phyloP scores from a whole-genome alignment of 2,113 vertebrate species.

The Lontra canadensis region DNA sequence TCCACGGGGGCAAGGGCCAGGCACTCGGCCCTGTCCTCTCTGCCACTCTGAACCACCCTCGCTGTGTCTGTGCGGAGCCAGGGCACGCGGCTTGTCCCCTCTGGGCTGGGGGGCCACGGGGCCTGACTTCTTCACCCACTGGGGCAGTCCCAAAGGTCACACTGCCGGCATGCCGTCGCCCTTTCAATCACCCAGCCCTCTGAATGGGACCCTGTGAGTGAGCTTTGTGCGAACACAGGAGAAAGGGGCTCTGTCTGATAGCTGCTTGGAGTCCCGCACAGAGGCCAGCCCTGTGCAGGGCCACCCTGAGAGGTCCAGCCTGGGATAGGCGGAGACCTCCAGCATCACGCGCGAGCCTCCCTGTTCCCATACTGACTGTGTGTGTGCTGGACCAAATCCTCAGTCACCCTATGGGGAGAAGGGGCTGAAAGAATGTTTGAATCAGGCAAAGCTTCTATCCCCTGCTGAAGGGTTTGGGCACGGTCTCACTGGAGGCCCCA shows the following conservation, averaged over 20 bases:
- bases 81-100: neutral
- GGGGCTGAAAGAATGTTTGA: neutral
- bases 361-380: neutral
- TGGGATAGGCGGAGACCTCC: rapidly evolving
- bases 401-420: neutral
- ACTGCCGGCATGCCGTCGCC: neutral
- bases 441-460: neutral
- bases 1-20: neutral
- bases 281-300: constrained; percentile 50
- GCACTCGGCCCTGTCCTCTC: neutral
- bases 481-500: neutral
- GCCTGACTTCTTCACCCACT: neutral
- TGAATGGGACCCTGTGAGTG: constrained; percentile 55
- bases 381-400: neutral
- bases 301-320: neutral
- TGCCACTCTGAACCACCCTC: neutral
- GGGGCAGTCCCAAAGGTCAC: constrained; percentile 40
- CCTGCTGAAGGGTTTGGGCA: neutral
- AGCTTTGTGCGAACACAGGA: neutral
- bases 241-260: constrained; percentile 65
- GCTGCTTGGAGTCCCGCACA: neutral
- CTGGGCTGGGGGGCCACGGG: neutral
- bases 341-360: neutral
- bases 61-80: neutral
- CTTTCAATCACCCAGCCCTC: neutral